Conservation (phyloP, 2,888 invertebrate species). For the Ophion ventricosus region DNA sequence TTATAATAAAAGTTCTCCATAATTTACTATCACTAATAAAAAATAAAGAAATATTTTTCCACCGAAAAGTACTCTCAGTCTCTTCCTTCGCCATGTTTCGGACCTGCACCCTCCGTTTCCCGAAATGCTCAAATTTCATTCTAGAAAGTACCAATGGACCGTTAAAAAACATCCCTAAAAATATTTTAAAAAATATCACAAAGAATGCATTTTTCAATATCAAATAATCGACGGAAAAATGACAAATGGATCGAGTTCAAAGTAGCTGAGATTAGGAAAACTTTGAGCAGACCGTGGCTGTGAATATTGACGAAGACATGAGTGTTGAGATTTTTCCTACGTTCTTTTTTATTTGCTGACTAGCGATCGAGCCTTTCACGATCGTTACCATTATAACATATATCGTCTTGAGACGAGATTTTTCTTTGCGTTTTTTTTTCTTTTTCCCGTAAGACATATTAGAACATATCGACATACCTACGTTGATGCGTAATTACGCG, state of each 20-base stretch:
- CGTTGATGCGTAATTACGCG: conserved; percentile 23
- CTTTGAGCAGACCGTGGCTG: neutral
- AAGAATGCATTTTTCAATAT: neutral
- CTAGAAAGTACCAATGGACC: neutral
- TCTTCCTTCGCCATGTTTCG: neutral
- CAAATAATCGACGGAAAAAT: neutral
- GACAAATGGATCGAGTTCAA: neutral
- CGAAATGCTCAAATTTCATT: neutral
- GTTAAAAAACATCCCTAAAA: too few species aligned
- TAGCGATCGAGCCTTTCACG: conserved; percentile 56
- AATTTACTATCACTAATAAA: neutral
- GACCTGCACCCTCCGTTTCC: neutral
- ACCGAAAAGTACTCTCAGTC: neutral
- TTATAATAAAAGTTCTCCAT: neutral
- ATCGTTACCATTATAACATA: conserved; percentile 46
- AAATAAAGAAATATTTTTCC: neutral
- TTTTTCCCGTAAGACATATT: conserved; percentile 37
- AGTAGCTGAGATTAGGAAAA: neutral
- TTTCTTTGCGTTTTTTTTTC: conserved; percentile 2
- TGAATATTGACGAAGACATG: conserved; percentile 16
- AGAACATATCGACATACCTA: conserved; percentile 48
- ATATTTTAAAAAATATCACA: too few species aligned
- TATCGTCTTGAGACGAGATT: conserved; percentile 12
- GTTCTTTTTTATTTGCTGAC: conserved; percentile 50
- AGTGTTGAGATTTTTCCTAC: conserved; percentile 23